A percentile compares a stretch with the other conserved stretches of the same genome.
phyloP scores from a whole-genome alignment of 2,113 vertebrate genomes.

The Strix aluco region DNA sequence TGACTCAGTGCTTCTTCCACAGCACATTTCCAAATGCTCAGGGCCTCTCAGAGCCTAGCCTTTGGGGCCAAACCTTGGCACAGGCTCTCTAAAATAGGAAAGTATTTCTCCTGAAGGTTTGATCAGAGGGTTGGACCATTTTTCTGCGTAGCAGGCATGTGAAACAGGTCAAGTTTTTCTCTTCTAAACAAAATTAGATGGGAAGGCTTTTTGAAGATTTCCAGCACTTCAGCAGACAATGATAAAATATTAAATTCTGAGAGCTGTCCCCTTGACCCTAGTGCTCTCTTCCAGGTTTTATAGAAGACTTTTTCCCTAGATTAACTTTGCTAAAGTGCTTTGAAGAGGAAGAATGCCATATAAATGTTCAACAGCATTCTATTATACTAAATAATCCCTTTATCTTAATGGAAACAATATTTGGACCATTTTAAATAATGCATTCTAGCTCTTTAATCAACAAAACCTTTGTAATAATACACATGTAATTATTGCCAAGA shows the following conservation, averaged over 20 bases:
- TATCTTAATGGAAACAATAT: conserved; percentile 30
- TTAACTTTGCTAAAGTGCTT: not conserved
- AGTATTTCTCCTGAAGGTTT: not conserved
- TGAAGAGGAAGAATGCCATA: not conserved
- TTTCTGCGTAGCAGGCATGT: not conserved
- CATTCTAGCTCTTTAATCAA: conserved; percentile 23
- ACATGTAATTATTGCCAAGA: not conserved
- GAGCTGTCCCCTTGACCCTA: not conserved
- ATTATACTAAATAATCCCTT: conserved; percentile 19
- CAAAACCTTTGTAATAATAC: not conserved
- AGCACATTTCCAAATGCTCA: not conserved
- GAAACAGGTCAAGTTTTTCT: not conserved
- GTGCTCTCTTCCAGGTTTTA: not conserved
- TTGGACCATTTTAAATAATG: conserved; percentile 13
- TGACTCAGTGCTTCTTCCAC: not conserved
- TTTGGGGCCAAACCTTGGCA: not conserved
- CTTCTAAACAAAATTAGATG: not conserved
- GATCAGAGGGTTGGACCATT: not conserved
- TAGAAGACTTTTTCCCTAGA: not conserved
- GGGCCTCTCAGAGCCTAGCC: not conserved
- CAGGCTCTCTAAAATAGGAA: not conserved
- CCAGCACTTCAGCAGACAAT: not conserved
- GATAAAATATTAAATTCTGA: not conserved
- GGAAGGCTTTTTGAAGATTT: not conserved
- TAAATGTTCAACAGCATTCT: not conserved